A percentile compares a stretch with the other conserved stretches of the same genome.
Conservation (phyloP, 2,113 vertebrate species). For the Megaceryle torquata region DNA sequence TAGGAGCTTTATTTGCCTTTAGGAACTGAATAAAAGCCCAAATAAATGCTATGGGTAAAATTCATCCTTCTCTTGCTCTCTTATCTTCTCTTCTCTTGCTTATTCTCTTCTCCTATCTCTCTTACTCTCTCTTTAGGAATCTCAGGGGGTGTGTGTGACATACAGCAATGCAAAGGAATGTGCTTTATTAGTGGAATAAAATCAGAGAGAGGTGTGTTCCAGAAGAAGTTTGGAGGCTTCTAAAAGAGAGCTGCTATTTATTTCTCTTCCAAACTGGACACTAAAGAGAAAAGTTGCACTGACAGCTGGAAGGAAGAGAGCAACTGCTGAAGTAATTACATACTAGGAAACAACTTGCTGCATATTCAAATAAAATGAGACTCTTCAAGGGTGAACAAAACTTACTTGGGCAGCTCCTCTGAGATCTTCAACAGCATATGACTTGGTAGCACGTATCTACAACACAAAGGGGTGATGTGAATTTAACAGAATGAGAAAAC, state of each 20-base stretch:
- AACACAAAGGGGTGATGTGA: not conserved
- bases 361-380: not conserved
- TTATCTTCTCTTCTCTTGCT: too few relatives aligned
- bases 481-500: not conserved
- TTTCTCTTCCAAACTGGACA: not conserved
- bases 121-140: not conserved
- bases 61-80: not conserved
- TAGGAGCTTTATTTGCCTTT: not conserved
- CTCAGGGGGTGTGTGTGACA: not conserved
- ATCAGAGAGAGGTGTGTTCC: not conserved
- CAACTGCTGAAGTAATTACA: not conserved
- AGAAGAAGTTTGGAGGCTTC: not conserved
- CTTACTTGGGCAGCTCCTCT: conserved; percentile 94
- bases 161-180: not conserved
- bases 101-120: not conserved
- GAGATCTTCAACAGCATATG: conserved; percentile 95
- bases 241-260: not conserved
- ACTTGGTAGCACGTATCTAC: conserved; percentile 90
- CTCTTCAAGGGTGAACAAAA: not conserved
- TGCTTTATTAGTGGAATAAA: not conserved
- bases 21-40: not conserved
- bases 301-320: not conserved
- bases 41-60: not conserved
- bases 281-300: not conserved
- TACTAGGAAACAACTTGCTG: not conserved